These are phyloP conservation scores for Cichlasoma orientale DNA, from an alignment of 2,797 vertebrate species.

Conservation along the genomic window DNA sequence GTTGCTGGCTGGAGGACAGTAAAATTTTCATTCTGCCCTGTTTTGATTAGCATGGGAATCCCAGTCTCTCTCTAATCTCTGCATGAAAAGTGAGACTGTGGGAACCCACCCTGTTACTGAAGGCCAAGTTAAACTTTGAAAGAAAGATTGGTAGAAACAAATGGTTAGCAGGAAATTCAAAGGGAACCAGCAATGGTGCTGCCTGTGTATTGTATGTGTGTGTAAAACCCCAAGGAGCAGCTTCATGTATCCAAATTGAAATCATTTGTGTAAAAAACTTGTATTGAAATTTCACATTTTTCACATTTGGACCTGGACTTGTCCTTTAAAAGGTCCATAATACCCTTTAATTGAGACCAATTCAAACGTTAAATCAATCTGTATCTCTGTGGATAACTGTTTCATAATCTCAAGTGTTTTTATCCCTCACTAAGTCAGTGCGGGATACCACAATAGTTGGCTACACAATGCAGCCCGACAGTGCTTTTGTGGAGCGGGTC, in stretches of 20 bases:
- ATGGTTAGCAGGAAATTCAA: slow-evolving; percentile 1
- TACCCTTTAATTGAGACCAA: slow-evolving; percentile 9
- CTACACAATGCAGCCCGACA: slow-evolving; percentile 59
- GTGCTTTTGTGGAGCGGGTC: slow-evolving; percentile 54
- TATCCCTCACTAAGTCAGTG: slow-evolving; percentile 26
- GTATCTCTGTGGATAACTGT: slow-evolving; percentile 26
- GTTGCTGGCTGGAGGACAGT: slow-evolving; percentile 6
- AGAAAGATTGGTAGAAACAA: slow-evolving; percentile 10
- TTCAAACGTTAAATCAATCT: slow-evolving; percentile 12
- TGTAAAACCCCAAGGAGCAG: background rate
- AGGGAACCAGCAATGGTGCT: background rate
- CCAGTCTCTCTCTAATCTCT: slow-evolving; percentile 10
- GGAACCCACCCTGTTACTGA: slow-evolving; percentile 4
- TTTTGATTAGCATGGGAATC: slow-evolving; percentile 45
- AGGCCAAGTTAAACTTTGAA: slow-evolving; percentile 18
- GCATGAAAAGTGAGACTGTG: slow-evolving; percentile 28
- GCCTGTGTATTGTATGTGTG: background rate
- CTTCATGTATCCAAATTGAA: background rate
- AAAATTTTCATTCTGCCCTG: slow-evolving; percentile 17
- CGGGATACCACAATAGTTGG: slow-evolving; percentile 50
- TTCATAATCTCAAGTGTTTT: slow-evolving; percentile 45
- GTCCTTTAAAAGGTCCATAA: background rate
- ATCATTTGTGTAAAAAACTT: background rate
- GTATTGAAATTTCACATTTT: background rate
- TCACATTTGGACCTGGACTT: background rate